A percentile compares a stretch with the other conserved stretches of the same genome.
phyloP scores from a whole-genome alignment of 2,797 vertebrate genomes.

The Threskiornis aethiopicus region DNA sequence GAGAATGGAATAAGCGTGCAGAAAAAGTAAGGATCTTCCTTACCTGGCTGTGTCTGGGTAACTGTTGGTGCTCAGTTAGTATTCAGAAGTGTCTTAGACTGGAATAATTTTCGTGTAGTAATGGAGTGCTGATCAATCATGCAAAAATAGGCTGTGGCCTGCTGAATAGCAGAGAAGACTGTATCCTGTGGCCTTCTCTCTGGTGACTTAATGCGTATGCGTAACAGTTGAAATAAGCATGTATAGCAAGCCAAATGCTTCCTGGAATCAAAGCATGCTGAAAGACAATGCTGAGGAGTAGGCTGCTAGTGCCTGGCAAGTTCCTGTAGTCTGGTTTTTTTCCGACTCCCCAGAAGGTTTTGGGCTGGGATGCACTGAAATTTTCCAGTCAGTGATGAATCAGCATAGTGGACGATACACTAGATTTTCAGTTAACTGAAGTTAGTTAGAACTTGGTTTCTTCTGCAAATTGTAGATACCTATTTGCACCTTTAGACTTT shows the following conservation, averaged over 20 bases:
- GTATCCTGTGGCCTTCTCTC: background rate
- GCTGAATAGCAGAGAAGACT: background rate
- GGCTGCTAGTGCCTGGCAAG: background rate
- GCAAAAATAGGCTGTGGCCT: background rate
- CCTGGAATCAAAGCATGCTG: background rate
- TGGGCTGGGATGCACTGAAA: background rate
- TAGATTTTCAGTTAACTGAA: background rate
- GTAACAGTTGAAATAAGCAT: background rate
- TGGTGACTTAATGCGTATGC: background rate
- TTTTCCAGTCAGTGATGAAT: background rate
- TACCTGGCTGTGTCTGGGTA: background rate
- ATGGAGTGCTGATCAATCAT: background rate
- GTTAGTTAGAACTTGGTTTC: background rate
- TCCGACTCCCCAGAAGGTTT: background rate
- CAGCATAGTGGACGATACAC: background rate
- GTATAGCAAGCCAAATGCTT: background rate
- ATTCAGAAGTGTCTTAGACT: background rate
- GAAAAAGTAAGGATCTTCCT: background rate
- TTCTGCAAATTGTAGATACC: background rate
- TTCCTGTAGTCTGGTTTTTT: background rate
- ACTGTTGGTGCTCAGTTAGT: background rate
- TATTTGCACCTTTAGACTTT: background rate
- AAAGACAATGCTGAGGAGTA: background rate
- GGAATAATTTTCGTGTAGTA: background rate
- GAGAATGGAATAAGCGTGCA: background rate